Evolutionary conservation across 2,797 vertebrate species (phyloP), one percentile per base, ranked within the genome.

Genomic region (Peromyscus aztecus): DNA sequence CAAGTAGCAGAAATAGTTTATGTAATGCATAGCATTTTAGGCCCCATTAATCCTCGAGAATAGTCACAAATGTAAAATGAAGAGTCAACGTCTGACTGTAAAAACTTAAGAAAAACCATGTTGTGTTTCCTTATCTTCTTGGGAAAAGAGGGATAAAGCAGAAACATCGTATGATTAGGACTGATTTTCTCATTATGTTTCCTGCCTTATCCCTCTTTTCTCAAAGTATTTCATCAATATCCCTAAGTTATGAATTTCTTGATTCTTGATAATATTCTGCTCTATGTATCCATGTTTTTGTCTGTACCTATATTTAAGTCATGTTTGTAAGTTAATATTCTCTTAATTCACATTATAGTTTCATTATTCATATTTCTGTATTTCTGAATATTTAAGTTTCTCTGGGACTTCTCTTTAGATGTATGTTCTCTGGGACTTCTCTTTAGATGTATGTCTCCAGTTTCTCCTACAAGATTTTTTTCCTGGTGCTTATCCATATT

Each of bases 51-150:
- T 98, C 97, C 98, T 98, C 97, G 98, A 97, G 98, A 98, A 98
- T 98, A 98, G 98, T 98, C 98, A 98, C 97, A 97, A 98, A 97
- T 98, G 97, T 94, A 98, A 98, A 98, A 94, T 94, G 98, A 98
- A 97, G 2, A 92, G 96, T 98, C 94, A 95, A 96, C 97, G 98
- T 98, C 97, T 97, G 99, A 99, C 99, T 99, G 99, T 99, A 99
- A 99, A 98, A 99, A 99, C 98, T 98, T 98, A 98, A 98, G 98
- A 98, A 99, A 98, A 98, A 95, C 98, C 98, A 96, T 96, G 73
- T 98, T 99, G 98, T 99, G 99, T 99, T 99, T 99, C 99, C 99
- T 99, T 99, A 98, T 99, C 99, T 99, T 98, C 98, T 99, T 98
- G 98, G 37, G 12, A 37, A 75, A 75, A 24, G 37, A 24, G 37